Conservation (phyloP, 1,140 invertebrate genomes). For the Brachystomella parvula region DNA sequence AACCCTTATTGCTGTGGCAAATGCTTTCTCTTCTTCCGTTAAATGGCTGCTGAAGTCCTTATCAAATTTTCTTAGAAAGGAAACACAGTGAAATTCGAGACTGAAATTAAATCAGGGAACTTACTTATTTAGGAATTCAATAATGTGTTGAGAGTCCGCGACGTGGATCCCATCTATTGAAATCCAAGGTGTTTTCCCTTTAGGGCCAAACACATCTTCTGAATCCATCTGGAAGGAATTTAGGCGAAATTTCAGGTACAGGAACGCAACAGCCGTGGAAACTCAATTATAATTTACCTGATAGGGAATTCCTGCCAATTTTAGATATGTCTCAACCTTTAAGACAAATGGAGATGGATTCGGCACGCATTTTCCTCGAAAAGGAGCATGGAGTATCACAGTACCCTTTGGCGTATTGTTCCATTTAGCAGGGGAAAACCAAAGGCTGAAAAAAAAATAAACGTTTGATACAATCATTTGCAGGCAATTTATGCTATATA, state of each 20-base stretch:
- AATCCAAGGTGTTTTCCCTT: constrained; percentile 43
- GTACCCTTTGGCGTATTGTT: constrained; percentile 18
- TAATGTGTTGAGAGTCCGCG: constrained; percentile 40
- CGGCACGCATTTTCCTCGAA: constrained; percentile 18
- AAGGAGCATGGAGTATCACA: constrained; percentile 21
- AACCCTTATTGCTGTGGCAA: constrained; percentile 6
- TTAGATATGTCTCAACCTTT: constrained; percentile 31
- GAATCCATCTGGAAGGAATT: constrained; percentile 16
- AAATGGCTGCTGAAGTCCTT: constrained; percentile 13
- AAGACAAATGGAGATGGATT: constrained; percentile 29
- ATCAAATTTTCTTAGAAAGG: constrained; percentile 24
- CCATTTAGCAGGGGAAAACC: constrained; percentile 21
- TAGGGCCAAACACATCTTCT: constrained; percentile 17
- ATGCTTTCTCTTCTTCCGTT: constrained; percentile 6
- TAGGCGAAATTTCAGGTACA: not conserved
- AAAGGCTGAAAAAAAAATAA: not conserved
- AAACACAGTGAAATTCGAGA: not conserved
- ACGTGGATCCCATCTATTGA: constrained; percentile 42
- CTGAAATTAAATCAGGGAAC: not conserved
- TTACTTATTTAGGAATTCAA: constrained; percentile 17
- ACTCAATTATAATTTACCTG: constrained; percentile 17
- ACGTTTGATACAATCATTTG: no score
- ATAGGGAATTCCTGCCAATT: constrained; percentile 33
- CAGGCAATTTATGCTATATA: no score
- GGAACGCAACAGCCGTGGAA: not conserved